phyloP scores from a whole-genome alignment of 2,797 vertebrate species.

The Balearica regulorum region DNA sequence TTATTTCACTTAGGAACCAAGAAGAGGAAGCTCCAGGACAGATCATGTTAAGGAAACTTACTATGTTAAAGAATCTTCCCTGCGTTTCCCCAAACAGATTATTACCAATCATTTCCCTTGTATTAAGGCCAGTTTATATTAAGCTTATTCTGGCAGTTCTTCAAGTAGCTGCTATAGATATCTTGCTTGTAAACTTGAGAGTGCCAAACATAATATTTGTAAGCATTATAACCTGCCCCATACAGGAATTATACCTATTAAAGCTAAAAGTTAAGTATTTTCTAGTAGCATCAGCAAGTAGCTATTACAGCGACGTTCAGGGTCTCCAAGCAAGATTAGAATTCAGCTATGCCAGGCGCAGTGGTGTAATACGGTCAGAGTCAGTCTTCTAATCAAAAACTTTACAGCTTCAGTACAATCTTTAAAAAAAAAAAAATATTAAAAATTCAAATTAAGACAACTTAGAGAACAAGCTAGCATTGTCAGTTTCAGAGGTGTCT shows the following conservation, averaged over 20 bases:
- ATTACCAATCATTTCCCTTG: background rate
- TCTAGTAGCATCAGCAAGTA: background rate
- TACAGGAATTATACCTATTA: background rate
- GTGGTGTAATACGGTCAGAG: background rate
- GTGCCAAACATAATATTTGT: background rate
- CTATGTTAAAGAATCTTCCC: background rate
- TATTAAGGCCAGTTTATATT: background rate
- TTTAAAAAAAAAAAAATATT: background rate
- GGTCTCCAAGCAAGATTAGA: background rate
- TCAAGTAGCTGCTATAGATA: background rate
- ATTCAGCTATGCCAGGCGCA: background rate
- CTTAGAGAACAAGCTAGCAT: background rate
- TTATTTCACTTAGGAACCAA: background rate
- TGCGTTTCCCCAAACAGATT: background rate
- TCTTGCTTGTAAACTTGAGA: background rate
- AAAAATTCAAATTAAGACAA: background rate
- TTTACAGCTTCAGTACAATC: background rate
- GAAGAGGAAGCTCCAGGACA: background rate
- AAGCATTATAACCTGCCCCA: background rate
- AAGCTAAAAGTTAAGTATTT: background rate
- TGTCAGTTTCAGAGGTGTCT: background rate
- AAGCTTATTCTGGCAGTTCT: background rate
- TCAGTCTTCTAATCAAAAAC: background rate
- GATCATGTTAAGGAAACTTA: background rate
- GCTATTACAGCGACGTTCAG: background rate